These are phyloP conservation scores for Cerceris ruficornis DNA, from an alignment of 2,888 invertebrate genomes.

Conservation along the genomic window DNA sequence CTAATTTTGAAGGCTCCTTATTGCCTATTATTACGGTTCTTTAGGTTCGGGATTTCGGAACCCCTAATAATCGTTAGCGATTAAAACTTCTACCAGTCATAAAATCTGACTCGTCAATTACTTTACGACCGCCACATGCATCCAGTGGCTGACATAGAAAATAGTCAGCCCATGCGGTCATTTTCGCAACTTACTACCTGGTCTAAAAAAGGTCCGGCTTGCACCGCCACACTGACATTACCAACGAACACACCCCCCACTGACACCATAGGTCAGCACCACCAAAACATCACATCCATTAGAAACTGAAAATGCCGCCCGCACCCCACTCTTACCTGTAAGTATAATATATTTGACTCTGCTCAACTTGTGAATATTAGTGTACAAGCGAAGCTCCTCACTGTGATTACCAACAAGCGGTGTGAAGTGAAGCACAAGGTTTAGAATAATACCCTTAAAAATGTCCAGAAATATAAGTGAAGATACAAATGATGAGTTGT, in stretches of 20 bases:
- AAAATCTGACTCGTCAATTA: background rate
- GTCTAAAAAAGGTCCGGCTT: too few species aligned
- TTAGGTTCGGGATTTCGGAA: background rate
- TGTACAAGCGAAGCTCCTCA: background rate
- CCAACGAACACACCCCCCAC: background rate
- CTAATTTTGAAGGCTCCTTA: slow-evolving; percentile 9
- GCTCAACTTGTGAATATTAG: background rate
- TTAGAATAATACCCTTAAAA: slow-evolving; percentile 36
- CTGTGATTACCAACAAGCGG: background rate
- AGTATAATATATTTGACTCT: background rate
- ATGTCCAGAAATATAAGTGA: background rate
- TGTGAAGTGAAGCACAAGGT: slow-evolving; percentile 1
- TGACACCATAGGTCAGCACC: background rate
- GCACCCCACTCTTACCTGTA: background rate
- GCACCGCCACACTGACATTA: too few species aligned
- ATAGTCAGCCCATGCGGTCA: background rate
- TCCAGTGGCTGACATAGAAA: background rate
- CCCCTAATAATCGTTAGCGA: background rate
- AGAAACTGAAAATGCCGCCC: background rate
- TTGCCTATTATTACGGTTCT: background rate
- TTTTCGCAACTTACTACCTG: background rate
- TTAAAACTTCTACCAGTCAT: background rate
- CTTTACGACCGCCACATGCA: background rate
- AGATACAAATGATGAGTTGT: too few species aligned
- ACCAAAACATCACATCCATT: background rate